Base-by-base conservation (phyloP, 2,113 vertebrate genomes). In the Rousettus leschenaultii region DNA sequence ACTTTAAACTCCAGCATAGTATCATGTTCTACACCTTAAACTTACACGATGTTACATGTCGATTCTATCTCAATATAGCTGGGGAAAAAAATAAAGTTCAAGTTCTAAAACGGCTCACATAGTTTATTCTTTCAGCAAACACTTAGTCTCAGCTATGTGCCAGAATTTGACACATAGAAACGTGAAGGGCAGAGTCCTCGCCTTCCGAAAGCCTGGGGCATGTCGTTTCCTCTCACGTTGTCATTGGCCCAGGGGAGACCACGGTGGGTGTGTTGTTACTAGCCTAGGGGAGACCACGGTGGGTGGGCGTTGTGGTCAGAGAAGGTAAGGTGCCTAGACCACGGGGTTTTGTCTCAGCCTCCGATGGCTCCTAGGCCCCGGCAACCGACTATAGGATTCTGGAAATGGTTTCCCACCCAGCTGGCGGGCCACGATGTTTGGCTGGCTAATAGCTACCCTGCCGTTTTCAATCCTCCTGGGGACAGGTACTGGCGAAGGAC, bases 1-100 rank as follows among this genome's bases (percentile, higher is more conserved):
- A 48, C 43, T 95, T 93, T 79, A 74, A 94, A 96, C 94, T 53
- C 71, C 68, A 70, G 7, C 70, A 90, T 55, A 51, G 51, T 53
- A 59, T 78, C 33, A 11, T 15, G 11, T 57, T 59, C 26, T 9
- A 59, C 4, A 70, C 26, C n/a, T 43, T 70, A 77, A 78, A 63
- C n/a, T n/a, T 28, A 38, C 15, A 40, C 51, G 26, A 22, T n/a
- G n/a, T 70, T 21, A 24, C 59, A 43, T 5, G 43, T 70, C 80
- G 61, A 68, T 77, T 85, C n/a, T 5, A 38, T 28, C 51, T 59
- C 53, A 78, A 78, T 43, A 90, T 40, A 77, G 21, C 10, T 77
- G 45, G 45, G 13, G 6, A 26, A 26, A 92, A 53, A 53, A 63
- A 59, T 30, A 61, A 73, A 90, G 93, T 59, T 74, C 83, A 43